Evolutionary conservation across 2,888 invertebrate genomes (phyloP).

Genomic region (Drosophila subsilvestris): DNA sequence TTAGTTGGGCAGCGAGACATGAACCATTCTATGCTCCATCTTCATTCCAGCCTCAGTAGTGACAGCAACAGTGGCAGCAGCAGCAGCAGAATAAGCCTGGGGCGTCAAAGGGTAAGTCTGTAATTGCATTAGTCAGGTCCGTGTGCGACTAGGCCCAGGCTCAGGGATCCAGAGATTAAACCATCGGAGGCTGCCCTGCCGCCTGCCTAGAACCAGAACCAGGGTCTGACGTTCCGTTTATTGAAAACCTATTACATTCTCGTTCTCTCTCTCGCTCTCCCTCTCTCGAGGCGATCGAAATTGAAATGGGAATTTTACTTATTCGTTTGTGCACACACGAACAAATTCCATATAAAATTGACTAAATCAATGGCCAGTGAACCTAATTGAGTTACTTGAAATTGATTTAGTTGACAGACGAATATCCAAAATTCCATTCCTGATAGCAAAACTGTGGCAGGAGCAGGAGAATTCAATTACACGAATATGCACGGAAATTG

Average conservation of each 20-base stretch:
- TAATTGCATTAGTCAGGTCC: constrained; percentile 30
- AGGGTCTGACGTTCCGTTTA: constrained; percentile 19
- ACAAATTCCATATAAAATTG: constrained; percentile 14
- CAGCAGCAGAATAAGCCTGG: constrained; percentile 4
- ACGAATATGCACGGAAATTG: not conserved
- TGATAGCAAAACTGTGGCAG: not conserved
- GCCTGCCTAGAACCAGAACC: not conserved
- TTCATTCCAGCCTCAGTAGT: not conserved
- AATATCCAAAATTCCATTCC: constrained; percentile 12
- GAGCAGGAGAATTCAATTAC: constrained; percentile 3
- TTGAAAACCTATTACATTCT: constrained; percentile 36
- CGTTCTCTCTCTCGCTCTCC: not conserved
- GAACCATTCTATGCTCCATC: not conserved
- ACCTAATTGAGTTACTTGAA: constrained; percentile 20
- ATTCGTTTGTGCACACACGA: not conserved
- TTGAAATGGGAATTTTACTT: not conserved
- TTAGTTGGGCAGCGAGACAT: constrained; percentile 38
- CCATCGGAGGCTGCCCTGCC: constrained; percentile 23
- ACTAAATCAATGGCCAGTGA: constrained; percentile 26
- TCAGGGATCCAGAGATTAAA: constrained; percentile 23
- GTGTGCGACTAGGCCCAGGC: constrained; percentile 31
- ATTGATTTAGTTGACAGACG: constrained; percentile 22
- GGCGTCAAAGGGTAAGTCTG: constrained; percentile 21
- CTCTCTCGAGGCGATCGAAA: constrained; percentile 1
- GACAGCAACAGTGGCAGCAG: constrained; percentile 3